Conservation (phyloP, 2,797 vertebrate species). For the Enoplosus armatus region DNA sequence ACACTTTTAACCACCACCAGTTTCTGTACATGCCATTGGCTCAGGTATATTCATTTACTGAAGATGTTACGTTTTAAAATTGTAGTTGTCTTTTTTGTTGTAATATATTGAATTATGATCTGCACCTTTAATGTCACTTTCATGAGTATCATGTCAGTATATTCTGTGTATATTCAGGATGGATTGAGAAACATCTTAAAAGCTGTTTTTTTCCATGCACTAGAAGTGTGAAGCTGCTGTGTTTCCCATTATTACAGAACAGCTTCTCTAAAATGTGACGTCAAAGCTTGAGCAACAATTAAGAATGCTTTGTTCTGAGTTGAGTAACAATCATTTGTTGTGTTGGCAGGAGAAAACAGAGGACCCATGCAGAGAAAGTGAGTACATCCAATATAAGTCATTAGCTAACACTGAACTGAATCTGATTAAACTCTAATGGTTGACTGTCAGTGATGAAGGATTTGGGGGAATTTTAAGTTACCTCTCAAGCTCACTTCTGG, state of each 20-base stretch:
- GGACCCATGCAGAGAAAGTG: constrained; percentile 24
- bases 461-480: not conserved
- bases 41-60: not conserved
- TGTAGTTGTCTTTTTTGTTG: not conserved
- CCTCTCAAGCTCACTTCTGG: too few relatives aligned
- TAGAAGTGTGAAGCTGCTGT: not conserved
- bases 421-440: not conserved
- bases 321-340: not conserved
- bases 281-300: constrained; percentile 12
- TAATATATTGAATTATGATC: not conserved
- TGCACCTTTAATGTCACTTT: not conserved
- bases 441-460: not conserved
- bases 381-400: constrained; percentile 19
- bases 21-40: not conserved
- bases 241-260: constrained; percentile 27
- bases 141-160: not conserved
- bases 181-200: not conserved
- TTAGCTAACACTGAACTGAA: too few relatives aligned
- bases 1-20: not conserved
- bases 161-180: too few relatives aligned
- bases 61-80: not conserved
- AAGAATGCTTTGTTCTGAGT: too few relatives aligned
- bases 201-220: not conserved
- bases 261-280: constrained; percentile 13
- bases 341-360: constrained; percentile 57